Evolutionary conservation across 2,888 invertebrate species (phyloP).

Genomic region (Griposia aprilina): DNA sequence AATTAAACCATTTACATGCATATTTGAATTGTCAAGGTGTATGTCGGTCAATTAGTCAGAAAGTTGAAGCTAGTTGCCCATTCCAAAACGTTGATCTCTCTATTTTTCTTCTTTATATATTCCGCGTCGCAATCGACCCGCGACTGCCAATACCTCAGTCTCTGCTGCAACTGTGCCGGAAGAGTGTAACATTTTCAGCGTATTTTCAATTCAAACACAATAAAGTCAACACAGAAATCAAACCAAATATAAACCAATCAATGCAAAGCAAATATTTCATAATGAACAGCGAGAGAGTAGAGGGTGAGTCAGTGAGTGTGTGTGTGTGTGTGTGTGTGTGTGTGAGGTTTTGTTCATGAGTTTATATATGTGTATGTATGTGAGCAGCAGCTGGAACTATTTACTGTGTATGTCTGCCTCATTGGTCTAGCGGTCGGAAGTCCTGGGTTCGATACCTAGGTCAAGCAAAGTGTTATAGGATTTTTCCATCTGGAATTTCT

Average conservation of each 20-base stretch:
- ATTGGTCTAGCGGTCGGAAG: no score
- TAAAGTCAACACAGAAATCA: conserved; percentile 15
- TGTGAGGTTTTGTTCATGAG: no score
- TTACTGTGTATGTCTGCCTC: no score
- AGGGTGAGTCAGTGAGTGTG: no score
- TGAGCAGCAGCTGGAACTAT: conserved; percentile 8
- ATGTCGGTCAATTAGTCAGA: neutral
- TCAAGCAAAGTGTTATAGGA: no score
- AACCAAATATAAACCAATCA: conserved; percentile 22
- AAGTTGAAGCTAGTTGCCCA: neutral
- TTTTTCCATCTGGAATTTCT: no score
- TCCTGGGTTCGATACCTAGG: no score
- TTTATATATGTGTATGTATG: no score
- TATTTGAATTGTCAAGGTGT: neutral
- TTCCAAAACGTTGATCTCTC: neutral
- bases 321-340: no score
- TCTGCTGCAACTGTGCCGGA: neutral
- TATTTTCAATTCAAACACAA: neutral
- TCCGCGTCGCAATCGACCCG: neutral
- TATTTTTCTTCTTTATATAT: neutral
- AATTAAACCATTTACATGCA: neutral
- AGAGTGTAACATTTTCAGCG: neutral
- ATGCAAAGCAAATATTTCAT: conserved; percentile 34
- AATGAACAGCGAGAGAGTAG: neutral
- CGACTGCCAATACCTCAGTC: neutral